A percentile compares a stretch with the other conserved stretches of the same genome.
Evolutionary conservation across 1,140 invertebrate genomes (phyloP).

Genomic region (Augochlora pura): DNA sequence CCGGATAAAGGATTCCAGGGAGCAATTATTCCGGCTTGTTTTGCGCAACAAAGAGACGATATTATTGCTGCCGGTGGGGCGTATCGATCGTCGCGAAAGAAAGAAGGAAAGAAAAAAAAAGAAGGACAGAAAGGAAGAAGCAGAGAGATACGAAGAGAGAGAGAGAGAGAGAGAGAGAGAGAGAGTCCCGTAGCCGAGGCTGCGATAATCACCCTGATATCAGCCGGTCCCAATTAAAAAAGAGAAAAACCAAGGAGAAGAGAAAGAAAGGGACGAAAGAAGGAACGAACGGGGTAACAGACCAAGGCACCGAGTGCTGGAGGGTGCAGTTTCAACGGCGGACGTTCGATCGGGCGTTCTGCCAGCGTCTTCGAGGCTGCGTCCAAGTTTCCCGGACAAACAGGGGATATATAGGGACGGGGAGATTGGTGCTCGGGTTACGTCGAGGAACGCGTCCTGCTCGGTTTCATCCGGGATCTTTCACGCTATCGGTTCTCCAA

Average conservation of each 20-base stretch:
- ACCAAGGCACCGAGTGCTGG: conserved; percentile 9
- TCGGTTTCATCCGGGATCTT: background rate
- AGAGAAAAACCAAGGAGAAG: background rate
- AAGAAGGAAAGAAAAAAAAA: no score
- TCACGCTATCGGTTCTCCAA: background rate
- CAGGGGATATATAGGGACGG: background rate
- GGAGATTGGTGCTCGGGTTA: background rate
- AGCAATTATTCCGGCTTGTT: no score
- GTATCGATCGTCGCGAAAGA: no score
- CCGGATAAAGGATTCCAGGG: no score
- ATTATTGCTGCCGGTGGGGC: no score
- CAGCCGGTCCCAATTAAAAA: background rate
- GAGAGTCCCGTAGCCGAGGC: background rate
- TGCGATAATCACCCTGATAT: background rate
- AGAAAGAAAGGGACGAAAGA: background rate
- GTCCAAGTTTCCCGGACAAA: background rate
- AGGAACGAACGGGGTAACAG: background rate
- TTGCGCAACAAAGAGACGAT: no score
- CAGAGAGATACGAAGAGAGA: no score
- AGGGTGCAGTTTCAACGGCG: conserved; percentile 31
- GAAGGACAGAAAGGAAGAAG: no score
- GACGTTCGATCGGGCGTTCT: no score
- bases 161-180: no score
- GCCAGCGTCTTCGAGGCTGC: no score
- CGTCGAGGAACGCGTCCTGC: background rate